Evolutionary conservation across 2,797 vertebrate genomes (phyloP).

Genomic region (Lophotriccus pileatus): DNA sequence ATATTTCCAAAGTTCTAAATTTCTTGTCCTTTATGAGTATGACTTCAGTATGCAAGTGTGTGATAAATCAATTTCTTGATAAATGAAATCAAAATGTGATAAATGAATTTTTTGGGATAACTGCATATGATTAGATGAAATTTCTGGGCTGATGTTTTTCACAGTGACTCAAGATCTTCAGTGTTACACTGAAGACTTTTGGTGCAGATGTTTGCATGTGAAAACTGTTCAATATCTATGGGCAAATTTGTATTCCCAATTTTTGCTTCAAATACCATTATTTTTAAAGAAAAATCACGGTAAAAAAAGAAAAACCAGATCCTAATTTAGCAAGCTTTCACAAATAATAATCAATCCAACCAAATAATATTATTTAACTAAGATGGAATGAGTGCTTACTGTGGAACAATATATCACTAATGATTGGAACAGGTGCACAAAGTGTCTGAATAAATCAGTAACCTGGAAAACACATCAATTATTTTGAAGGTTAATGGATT

Average conservation of each 20-base stretch:
- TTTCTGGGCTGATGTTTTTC: not conserved
- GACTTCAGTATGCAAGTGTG: not conserved
- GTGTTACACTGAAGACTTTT: not conserved
- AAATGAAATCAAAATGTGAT: not conserved
- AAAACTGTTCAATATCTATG: not conserved
- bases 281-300: not conserved
- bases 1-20: not conserved
- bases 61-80: not conserved
- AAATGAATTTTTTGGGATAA: not conserved
- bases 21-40: not conserved
- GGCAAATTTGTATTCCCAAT: not conserved
- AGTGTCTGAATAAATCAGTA: slow-evolving; percentile 72
- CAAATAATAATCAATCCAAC: slow-evolving; percentile 54
- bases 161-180: not conserved
- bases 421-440: slow-evolving; percentile 67
- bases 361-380: slow-evolving; percentile 64
- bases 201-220: not conserved
- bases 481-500: slow-evolving; percentile 72
- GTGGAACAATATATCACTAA: slow-evolving; percentile 60
- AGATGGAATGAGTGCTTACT: slow-evolving; percentile 56
- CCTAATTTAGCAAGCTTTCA: slow-evolving; percentile 28
- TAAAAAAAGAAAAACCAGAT: slow-evolving; percentile 13
- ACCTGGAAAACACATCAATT: slow-evolving; percentile 65
- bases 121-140: not conserved
- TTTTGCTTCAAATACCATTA: not conserved